phyloP scores from a whole-genome alignment of 2,888 invertebrate species.

The Venusia cambrica region DNA sequence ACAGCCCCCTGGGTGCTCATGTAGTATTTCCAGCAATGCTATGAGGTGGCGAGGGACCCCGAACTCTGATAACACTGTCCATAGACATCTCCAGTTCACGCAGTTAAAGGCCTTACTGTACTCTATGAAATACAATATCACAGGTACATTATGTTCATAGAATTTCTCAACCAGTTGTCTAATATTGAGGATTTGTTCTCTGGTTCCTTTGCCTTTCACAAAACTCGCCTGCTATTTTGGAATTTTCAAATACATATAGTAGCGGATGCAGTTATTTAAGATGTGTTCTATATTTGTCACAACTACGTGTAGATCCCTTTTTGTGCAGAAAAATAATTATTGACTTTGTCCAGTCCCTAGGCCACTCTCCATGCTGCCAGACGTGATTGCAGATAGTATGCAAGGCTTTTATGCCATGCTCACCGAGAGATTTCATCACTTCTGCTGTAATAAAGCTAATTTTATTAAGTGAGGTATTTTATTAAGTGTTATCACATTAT shows the following conservation, averaged over 20 bases:
- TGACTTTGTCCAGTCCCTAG: neutral
- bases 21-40: neutral
- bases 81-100: neutral
- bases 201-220: too few relatives aligned
- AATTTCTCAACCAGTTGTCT: neutral
- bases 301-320: neutral
- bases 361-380: neutral
- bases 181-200: too few relatives aligned
- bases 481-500: too few relatives aligned
- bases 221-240: too few relatives aligned
- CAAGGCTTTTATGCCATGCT: too few relatives aligned
- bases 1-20: too few relatives aligned
- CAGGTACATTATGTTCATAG: neutral
- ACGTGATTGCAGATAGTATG: too few relatives aligned
- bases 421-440: too few relatives aligned
- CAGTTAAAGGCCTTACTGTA: slow-evolving; percentile 1
- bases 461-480: too few relatives aligned
- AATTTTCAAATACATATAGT: too few relatives aligned
- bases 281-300: neutral
- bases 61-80: neutral
- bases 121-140: neutral
- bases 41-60: neutral
- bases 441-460: too few relatives aligned
- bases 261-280: too few relatives aligned
- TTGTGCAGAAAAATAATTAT: neutral